Evolutionary conservation across 2,113 vertebrate species (phyloP), one percentile per base, ranked within the genome.

Genomic region (Hipposideros armiger): DNA sequence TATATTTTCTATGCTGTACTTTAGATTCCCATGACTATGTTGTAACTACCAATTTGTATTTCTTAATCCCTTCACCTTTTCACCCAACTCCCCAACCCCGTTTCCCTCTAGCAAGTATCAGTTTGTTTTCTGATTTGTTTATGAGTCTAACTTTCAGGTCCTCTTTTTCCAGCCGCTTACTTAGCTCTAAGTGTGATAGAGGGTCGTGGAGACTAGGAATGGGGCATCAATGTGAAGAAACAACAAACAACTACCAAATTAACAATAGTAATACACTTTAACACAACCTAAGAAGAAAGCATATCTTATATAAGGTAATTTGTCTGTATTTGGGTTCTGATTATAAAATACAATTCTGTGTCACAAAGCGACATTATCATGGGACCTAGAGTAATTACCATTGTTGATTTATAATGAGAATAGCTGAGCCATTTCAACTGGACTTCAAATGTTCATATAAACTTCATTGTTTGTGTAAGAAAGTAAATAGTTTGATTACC

Each of bases 361-460:
- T 87, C 30, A 70, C 24, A 87, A 30, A 45, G 28, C 60, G 2
- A 73, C 30, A 36, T 56, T 70, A 56, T 70, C 32, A 91, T 32
- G 32, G 42, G 20, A 54, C 69, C 26, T 77, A 22, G 30, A 36
- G 4, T 72, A 94, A 73, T 86, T 40, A 36, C 52, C 19, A 74
- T 16, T 86, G n/a, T 73, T 97, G 28, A 56, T 85, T 92, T 88
- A 11, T 1, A 47, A 13, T 82, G 28, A 95, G 73, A 89, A 76
- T 32, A 74, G 20, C 14, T 62, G 36, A 89, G 8, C 42, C 5
- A 45, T 78, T 78, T 91, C 78, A 95, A 62, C 1, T 86, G 19
- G 26, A 62, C 56, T 95, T 93, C 54, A 56, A 93, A 77, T 91
- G 15, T 64, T 94, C 11, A 77, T n/a, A 69, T n/a, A 86, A 91